Evolutionary conservation across 2,797 vertebrate species (phyloP).

Genomic region (Eupleurogrammus muticus): DNA sequence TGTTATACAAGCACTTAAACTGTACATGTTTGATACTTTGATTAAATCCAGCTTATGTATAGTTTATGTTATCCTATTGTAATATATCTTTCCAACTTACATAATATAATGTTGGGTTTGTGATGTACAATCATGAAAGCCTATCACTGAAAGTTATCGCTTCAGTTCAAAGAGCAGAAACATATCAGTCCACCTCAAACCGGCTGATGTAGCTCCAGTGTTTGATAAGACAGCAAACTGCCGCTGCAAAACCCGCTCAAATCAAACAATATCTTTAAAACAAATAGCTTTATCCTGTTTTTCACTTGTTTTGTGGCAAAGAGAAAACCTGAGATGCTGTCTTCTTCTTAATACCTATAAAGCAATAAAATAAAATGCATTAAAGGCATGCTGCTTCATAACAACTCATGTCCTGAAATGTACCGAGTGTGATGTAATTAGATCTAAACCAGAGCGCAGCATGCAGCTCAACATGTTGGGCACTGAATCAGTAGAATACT

Average conservation of each 20-base stretch:
- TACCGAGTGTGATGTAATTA: slow-evolving; percentile 32
- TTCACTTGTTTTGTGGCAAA: slow-evolving; percentile 47
- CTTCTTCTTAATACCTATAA: slow-evolving; percentile 28
- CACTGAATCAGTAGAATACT: slow-evolving; percentile 61
- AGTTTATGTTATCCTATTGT: slow-evolving; percentile 53
- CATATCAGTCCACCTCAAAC: slow-evolving; percentile 25
- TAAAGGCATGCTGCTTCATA: slow-evolving; percentile 56
- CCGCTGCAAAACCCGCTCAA: slow-evolving; percentile 36
- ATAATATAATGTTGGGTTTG: slow-evolving; percentile 32
- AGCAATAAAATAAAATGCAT: slow-evolving; percentile 28
- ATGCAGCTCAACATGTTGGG: slow-evolving; percentile 70
- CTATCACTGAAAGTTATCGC: slow-evolving; percentile 36
- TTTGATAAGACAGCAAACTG: slow-evolving; percentile 48
- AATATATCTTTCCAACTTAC: slow-evolving; percentile 48
- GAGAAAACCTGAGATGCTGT: slow-evolving; percentile 69
- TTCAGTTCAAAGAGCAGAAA: slow-evolving; percentile 55
- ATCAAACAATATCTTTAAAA: slow-evolving; percentile 30
- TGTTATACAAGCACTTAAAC: slow-evolving; percentile 56
- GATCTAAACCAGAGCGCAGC: slow-evolving; percentile 62
- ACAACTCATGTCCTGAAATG: slow-evolving; percentile 40
- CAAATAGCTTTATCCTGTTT: slow-evolving; percentile 33
- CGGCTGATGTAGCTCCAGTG: slow-evolving; percentile 30
- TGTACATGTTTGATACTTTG: slow-evolving; percentile 39
- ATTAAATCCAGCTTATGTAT: slow-evolving; percentile 59
- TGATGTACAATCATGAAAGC: slow-evolving; percentile 33